These are phyloP conservation scores for Parasteatoda lunata DNA, from an alignment of 2,888 invertebrate genomes.

Conservation along the genomic window DNA sequence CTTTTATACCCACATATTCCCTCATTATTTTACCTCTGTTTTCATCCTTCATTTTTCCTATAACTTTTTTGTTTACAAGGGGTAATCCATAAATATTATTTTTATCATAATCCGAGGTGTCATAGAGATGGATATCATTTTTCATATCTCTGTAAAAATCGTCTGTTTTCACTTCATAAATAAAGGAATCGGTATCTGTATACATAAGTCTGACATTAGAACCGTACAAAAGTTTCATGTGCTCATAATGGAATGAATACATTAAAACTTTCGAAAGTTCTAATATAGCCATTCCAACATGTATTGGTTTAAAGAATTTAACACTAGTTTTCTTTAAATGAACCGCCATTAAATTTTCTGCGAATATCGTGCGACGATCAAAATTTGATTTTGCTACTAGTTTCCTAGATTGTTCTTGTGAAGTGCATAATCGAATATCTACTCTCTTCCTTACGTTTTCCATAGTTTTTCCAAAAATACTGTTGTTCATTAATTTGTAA, in stretches of 20 bases:
- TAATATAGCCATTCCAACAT: background rate
- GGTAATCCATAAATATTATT: no score
- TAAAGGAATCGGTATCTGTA: background rate
- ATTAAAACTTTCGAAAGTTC: background rate
- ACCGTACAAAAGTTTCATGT: background rate
- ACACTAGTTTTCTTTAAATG: background rate
- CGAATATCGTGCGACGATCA: background rate
- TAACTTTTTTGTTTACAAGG: no score
- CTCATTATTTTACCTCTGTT: no score
- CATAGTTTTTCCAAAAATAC: background rate
- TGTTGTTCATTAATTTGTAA: background rate
- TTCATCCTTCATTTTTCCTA: no score
- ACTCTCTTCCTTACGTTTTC: background rate
- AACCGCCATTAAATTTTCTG: background rate
- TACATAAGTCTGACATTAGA: background rate
- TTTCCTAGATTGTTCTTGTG: background rate
- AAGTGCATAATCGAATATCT: background rate
- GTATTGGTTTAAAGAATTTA: background rate
- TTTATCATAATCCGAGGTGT: no score
- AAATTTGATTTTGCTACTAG: background rate
- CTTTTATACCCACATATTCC: no score
- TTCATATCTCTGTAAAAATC: no score
- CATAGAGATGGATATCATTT: no score
- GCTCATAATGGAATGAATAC: background rate
- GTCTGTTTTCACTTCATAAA: background rate